Base-by-base conservation (phyloP, 35 echinoderm and acorn worm species). In the Hemicentrotus pulcherrimus region DNA sequence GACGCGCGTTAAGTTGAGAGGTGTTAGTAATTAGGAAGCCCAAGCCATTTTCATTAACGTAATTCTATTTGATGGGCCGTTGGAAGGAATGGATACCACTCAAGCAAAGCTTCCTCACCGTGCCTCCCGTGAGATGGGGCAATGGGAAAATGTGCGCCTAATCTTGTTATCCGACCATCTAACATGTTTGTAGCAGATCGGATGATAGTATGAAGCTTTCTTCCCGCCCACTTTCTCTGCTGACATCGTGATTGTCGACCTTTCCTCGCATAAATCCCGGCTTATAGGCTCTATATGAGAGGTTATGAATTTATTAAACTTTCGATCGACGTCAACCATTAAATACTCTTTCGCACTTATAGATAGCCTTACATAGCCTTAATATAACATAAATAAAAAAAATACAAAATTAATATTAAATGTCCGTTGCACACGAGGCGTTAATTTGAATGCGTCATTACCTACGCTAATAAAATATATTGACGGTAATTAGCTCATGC, bases 1-100 rank as follows among this genome's bases (percentile, higher is more conserved):
- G 32, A 58, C 91, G 91, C 91, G 91, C 91, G 46, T 93, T 93
- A 93, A 58, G 46, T 93, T 31, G 91, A 93, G 91, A 93, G 91
- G 91, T 93, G 91, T 93, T 31, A n/a, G 48, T 93, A 93, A 93
- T 93, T 93, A 93, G 91, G 91, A 93, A 58, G 48, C 48, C 91
- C 91, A 93, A 93, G 91, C 91, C 91, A 93, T 93, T 93, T 93
- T 93, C 91, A 93, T 93, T 93, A 93, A 93, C 32, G 30, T 93
- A 93, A 93, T 93, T 93, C 91, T 93, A 93, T 93, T 93, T 93
- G 91, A 93, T 58, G 91, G 91, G 19, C 30, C 30, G 6, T 19
- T 50, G 15, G 11, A 12, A 46, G 48, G 48, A 50, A 48, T 32
- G n/a, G 91, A 93, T 48, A 90, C 46, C 91, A 93, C 46, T 58